Conservation (phyloP, 2,888 invertebrate genomes). For the Bembecia ichneumoniformis region DNA sequence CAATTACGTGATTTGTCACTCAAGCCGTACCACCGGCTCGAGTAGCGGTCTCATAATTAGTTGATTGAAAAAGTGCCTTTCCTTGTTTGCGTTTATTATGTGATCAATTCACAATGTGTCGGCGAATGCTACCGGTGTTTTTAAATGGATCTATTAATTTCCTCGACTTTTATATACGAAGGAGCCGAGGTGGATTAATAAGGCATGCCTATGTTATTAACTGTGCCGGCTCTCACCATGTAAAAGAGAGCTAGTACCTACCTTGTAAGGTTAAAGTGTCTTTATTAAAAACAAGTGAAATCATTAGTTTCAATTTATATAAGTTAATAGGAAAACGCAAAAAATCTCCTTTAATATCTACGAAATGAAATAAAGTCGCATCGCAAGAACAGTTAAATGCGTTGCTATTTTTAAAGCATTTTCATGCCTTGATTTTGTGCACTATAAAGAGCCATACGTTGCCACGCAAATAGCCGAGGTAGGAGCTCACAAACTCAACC, state of each 20-base stretch:
- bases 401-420: conserved; percentile 40
- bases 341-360: not conserved
- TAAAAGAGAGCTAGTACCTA: too few relatives aligned
- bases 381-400: not conserved
- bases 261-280: not conserved
- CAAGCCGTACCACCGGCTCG: conserved; percentile 42
- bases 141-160: conserved; percentile 25
- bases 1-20: conserved; percentile 72
- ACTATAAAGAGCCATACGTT: conserved; percentile 49
- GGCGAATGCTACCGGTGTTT: conserved; percentile 26
- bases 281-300: not conserved
- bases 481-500: conserved; percentile 27
- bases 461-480: conserved; percentile 50
- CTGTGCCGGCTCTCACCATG: not conserved
- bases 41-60: conserved; percentile 50
- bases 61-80: conserved; percentile 57
- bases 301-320: not conserved
- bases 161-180: conserved; percentile 10
- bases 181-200: not conserved
- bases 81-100: conserved; percentile 42
- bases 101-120: conserved; percentile 29
- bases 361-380: not conserved
- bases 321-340: not conserved
- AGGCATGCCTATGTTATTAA: not conserved
- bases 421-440: conserved; percentile 40